Percentiles rank a stretch among this genome's conserved stretches.
Conservation (phyloP, 1,140 invertebrate species). For the Halyomorpha halys region DNA sequence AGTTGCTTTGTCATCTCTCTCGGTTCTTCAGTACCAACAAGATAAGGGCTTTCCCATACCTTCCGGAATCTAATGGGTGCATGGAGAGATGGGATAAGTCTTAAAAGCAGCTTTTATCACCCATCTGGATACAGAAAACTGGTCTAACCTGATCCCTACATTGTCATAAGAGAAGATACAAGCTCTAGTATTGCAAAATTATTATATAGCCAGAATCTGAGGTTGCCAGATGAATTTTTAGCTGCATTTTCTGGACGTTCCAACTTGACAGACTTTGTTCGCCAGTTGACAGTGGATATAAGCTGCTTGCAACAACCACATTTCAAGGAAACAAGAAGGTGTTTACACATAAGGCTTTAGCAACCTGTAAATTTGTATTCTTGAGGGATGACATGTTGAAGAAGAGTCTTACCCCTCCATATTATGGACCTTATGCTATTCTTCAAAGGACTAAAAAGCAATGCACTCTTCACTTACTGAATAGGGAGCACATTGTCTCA, state of each 20-base stretch:
- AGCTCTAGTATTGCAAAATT: not conserved
- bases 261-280: not conserved
- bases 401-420: not conserved
- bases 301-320: not conserved
- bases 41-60: constrained; percentile 34
- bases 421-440: constrained; percentile 1
- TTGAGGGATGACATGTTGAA: not conserved
- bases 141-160: not conserved
- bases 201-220: not conserved
- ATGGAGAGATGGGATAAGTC: constrained; percentile 34
- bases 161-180: constrained; percentile 4
- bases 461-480: not conserved
- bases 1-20: constrained; percentile 28
- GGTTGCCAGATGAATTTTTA: constrained; percentile 5
- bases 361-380: constrained; percentile 5
- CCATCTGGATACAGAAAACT: not conserved
- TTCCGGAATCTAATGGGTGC: constrained; percentile 35
- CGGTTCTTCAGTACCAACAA: constrained; percentile 29
- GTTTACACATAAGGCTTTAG: constrained; percentile 4
- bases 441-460: not conserved
- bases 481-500: not conserved
- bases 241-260: no score
- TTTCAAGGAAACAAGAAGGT: not conserved
- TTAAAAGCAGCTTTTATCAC: not conserved
- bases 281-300: not conserved